Evolutionary conservation across 2,113 vertebrate species (phyloP).

Genomic region (Strix aluco): DNA sequence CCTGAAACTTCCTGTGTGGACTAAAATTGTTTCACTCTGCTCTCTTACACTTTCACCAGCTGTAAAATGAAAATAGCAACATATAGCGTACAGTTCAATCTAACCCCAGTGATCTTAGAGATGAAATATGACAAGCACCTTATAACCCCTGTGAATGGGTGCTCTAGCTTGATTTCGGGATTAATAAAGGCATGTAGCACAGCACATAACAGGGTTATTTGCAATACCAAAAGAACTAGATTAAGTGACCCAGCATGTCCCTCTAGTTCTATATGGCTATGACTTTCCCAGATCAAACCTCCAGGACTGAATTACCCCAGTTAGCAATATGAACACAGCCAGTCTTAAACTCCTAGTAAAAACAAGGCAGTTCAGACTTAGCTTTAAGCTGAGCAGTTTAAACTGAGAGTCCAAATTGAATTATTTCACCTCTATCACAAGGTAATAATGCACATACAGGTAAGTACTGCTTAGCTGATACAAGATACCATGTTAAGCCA

Average conservation of each 20-base stretch:
- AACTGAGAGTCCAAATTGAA: not conserved
- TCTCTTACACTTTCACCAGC: not conserved
- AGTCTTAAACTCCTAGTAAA: accelerated
- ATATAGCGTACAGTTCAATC: not conserved
- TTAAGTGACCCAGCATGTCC: not conserved
- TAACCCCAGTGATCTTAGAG: not conserved
- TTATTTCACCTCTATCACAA: not conserved
- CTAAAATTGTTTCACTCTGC: not conserved
- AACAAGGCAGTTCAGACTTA: not conserved
- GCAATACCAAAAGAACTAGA: not conserved
- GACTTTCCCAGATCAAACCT: not conserved
- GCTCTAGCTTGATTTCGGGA: not conserved
- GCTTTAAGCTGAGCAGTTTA: not conserved
- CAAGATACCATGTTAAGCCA: not conserved
- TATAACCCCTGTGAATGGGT: not conserved
- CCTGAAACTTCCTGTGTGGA: accelerated
- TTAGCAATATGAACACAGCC: not conserved
- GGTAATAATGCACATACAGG: not conserved
- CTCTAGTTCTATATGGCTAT: not conserved
- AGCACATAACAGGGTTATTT: accelerated
- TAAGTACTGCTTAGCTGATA: not conserved
- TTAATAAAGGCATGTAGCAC: not conserved
- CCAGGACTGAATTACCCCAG: not conserved
- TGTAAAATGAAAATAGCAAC: not conserved
- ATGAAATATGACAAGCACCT: not conserved